A percentile compares a stretch with the other conserved stretches of the same genome.
phyloP scores from a whole-genome alignment of 2,797 vertebrate species.

The Limnodromus scolopaceus region DNA sequence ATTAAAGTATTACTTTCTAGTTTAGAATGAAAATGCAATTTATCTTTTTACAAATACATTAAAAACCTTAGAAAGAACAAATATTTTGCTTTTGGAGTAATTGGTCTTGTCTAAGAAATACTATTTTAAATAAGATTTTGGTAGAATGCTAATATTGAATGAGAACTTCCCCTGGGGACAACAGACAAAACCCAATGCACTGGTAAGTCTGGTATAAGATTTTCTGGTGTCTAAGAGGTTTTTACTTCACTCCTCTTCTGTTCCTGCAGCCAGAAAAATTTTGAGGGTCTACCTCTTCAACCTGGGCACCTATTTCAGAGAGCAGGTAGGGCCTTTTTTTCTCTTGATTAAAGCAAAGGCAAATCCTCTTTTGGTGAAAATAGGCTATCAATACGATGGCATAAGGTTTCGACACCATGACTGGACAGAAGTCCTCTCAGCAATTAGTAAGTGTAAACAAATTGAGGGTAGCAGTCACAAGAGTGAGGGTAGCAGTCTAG shows the following conservation, averaged over 20 bases:
- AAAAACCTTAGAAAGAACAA: neutral
- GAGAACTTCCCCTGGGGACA: neutral
- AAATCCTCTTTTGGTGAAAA: neutral
- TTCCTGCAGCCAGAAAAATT: neutral
- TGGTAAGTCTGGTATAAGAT: neutral
- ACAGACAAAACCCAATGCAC: neutral
- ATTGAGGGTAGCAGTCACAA: neutral
- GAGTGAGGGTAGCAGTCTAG: too few relatives aligned
- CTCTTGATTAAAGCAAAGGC: neutral
- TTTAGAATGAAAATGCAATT: neutral
- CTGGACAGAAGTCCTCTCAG: neutral
- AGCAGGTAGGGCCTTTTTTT: neutral
- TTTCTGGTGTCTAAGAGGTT: neutral
- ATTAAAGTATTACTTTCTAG: neutral
- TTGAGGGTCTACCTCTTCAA: neutral
- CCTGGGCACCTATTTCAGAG: neutral
- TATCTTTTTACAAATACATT: neutral
- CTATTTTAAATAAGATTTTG: neutral
- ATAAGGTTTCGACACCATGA: neutral
- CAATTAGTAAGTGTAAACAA: neutral
- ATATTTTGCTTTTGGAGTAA: neutral
- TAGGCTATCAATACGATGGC: fast-evolving
- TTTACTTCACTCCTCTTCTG: neutral
- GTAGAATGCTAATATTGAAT: neutral
- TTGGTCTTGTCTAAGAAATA: neutral